A percentile compares a stretch with the other conserved stretches of the same genome.
Evolutionary conservation across 2,113 vertebrate genomes (phyloP).

Genomic region (Leptobrachium leishanense): DNA sequence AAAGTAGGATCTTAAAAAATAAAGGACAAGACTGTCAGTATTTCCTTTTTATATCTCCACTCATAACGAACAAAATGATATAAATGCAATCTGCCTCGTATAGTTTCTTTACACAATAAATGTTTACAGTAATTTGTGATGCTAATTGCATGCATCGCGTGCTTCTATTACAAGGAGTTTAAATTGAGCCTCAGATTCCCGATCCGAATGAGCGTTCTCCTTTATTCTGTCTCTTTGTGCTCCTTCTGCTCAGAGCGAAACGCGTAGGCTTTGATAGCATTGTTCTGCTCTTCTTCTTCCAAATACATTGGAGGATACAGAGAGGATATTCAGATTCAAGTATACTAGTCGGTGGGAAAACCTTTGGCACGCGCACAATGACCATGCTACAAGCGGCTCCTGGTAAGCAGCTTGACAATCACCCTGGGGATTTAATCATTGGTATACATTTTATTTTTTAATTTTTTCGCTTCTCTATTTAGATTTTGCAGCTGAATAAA

Average conservation of each 20-base stretch:
- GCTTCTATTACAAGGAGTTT: not conserved
- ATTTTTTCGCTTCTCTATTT: conserved; percentile 43
- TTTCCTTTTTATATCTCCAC: not conserved
- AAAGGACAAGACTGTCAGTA: not conserved
- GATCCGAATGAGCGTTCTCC: not conserved
- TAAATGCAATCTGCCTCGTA: not conserved
- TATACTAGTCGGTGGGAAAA: conserved; percentile 8
- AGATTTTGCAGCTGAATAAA: conserved; percentile 54
- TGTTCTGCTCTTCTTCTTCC: not conserved
- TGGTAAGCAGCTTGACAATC: conserved; percentile 34
- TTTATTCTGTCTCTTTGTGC: not conserved
- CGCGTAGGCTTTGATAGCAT: not conserved
- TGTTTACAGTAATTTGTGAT: not conserved
- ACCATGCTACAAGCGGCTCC: conserved; percentile 42
- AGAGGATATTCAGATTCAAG: conserved; percentile 5
- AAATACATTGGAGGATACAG: conserved; percentile 8
- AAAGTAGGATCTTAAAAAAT: not conserved
- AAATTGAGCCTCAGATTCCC: not conserved
- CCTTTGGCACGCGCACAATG: conserved; percentile 38
- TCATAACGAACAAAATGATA: not conserved
- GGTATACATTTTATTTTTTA: conserved; percentile 33
- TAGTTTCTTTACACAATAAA: not conserved
- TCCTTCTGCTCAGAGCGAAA: not conserved
- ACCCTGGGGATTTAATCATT: conserved; percentile 51
- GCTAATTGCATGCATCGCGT: not conserved